These are phyloP conservation scores for Rhagophthalmus giganteus DNA, from an alignment of 2,888 invertebrate species.

Conservation along the genomic window DNA sequence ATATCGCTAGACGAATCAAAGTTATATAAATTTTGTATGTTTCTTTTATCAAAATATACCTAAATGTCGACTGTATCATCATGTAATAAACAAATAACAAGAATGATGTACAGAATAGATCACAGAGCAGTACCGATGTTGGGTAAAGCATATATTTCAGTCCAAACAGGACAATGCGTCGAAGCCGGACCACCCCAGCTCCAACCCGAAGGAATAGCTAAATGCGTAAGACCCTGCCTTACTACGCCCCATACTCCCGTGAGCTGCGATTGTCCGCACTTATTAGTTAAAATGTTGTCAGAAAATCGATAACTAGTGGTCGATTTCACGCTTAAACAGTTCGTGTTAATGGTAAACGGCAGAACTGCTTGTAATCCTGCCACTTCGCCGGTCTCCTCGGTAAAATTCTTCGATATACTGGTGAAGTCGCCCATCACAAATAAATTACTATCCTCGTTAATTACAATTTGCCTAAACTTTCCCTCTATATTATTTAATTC, in stretches of 20 bases:
- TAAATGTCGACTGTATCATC: constrained; percentile 5
- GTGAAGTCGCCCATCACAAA: constrained; percentile 51
- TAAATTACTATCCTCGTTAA: constrained; percentile 41
- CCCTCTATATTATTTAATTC: constrained; percentile 15
- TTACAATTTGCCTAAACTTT: constrained; percentile 16
- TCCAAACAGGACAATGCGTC: constrained; percentile 75
- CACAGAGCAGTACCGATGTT: constrained; percentile 45
- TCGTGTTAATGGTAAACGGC: constrained; percentile 45
- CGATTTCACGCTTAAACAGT: constrained; percentile 35
- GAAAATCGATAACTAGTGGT: constrained; percentile 22
- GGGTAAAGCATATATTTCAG: constrained; percentile 61
- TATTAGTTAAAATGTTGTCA: constrained; percentile 43
- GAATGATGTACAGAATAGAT: too few species aligned
- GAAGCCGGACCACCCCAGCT: constrained; percentile 80
- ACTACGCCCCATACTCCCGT: constrained; percentile 67
- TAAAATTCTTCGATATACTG: constrained; percentile 26
- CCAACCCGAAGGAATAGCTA: constrained; percentile 84
- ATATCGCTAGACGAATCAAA: too few species aligned
- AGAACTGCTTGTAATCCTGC: constrained; percentile 43
- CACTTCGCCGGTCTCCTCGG: constrained; percentile 32
- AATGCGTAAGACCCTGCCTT: constrained; percentile 70
- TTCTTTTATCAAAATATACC: constrained; percentile 11
- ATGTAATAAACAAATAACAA: constrained; percentile 31
- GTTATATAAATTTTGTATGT: too few species aligned
- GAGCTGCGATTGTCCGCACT: constrained; percentile 42